phyloP scores from a whole-genome alignment of 1,140 invertebrate genomes.

The Orchestia grillus region DNA sequence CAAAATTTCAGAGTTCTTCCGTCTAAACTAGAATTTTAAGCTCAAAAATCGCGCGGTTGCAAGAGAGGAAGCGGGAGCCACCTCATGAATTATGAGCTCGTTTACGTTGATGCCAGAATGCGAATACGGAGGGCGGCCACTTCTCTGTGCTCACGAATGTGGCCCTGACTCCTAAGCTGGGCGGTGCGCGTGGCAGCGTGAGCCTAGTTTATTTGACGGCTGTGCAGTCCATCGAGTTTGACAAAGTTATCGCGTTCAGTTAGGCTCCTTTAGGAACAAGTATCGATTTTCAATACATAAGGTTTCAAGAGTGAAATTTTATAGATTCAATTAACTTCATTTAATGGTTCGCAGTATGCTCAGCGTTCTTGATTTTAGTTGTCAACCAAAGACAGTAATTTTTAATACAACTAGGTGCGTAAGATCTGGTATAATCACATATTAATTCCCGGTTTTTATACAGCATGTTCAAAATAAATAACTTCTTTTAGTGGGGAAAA shows the following conservation, averaged over 20 bases:
- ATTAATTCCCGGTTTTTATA: background rate
- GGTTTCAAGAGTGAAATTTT: background rate
- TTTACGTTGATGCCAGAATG: slow-evolving; percentile 2
- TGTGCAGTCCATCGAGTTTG: background rate
- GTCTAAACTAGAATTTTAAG: slow-evolving; percentile 1
- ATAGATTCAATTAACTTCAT: background rate
- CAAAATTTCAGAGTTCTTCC: slow-evolving; percentile 6
- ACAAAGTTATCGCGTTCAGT: background rate
- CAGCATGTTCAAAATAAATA: background rate
- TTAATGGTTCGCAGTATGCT: background rate
- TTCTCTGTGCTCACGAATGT: background rate
- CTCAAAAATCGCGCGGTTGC: slow-evolving; percentile 16
- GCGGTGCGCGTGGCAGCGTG: background rate
- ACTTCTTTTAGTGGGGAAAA: background rate
- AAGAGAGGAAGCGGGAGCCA: background rate
- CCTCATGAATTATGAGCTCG: slow-evolving; percentile 20
- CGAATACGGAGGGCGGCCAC: background rate
- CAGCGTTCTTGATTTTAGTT: background rate
- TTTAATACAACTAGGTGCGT: no score
- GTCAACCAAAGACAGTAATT: no score
- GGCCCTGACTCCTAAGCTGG: background rate
- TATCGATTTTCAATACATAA: background rate
- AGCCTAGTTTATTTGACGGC: background rate
- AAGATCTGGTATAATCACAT: no score
- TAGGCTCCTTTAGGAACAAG: background rate